A percentile compares a stretch with the other conserved stretches of the same genome.
Conservation (phyloP, 2,113 vertebrate species). For the Neolamprologus variostigma region DNA sequence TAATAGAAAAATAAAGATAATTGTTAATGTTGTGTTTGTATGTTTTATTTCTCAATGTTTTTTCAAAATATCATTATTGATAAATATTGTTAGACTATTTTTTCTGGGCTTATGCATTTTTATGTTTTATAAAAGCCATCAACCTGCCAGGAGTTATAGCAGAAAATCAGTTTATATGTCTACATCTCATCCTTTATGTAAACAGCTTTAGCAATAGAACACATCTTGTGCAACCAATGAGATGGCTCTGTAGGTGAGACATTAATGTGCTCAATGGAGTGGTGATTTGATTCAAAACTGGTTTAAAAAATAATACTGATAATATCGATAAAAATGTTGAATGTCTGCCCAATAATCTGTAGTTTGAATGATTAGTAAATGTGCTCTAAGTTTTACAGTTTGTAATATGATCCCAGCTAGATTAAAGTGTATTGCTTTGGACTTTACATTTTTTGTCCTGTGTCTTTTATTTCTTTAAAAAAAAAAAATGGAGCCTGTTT, state of each 20-base stretch:
- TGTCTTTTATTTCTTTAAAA: background rate
- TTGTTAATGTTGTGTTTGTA: background rate
- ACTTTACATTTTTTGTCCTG: rapidly evolving
- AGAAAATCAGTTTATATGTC: background rate
- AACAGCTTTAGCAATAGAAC: background rate
- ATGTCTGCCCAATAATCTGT: background rate
- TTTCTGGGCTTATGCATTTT: background rate
- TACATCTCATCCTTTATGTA: background rate
- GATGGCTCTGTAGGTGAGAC: background rate
- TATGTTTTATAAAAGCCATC: background rate
- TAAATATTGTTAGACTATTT: background rate
- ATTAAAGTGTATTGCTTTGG: background rate
- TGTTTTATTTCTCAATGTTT: background rate
- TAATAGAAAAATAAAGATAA: background rate
- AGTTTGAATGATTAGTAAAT: background rate
- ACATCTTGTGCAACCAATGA: background rate
- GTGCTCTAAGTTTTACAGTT: background rate
- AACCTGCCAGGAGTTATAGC: background rate
- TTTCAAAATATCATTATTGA: background rate
- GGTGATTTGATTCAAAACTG: background rate
- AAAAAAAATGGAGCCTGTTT: background rate
- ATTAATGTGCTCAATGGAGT: background rate
- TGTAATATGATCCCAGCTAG: background rate
- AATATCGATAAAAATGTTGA: background rate
- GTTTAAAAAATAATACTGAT: background rate